Percentiles rank a stretch among this genome's conserved stretches.
Conservation (phyloP, 2,113 vertebrate genomes). For the Natator depressus region DNA sequence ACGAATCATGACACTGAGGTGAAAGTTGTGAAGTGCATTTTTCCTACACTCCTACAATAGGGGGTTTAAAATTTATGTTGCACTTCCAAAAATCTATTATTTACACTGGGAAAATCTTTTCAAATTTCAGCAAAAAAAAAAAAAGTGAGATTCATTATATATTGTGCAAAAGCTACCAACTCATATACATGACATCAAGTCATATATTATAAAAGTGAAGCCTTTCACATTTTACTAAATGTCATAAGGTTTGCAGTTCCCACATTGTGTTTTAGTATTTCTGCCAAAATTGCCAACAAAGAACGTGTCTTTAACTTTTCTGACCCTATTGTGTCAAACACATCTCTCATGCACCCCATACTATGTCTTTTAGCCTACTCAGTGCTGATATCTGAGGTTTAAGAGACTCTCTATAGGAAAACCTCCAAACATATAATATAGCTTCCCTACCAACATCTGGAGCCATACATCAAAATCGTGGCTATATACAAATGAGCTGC, state of each 20-base stretch:
- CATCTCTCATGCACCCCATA: slow-evolving; percentile 75
- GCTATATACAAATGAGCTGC: slow-evolving; percentile 28
- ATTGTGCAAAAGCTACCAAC: slow-evolving; percentile 79
- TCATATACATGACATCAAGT: slow-evolving; percentile 84
- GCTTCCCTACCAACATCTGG: slow-evolving; percentile 74
- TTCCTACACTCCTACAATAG: slow-evolving; percentile 7
- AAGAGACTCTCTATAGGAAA: slow-evolving; percentile 74
- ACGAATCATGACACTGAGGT: background rate
- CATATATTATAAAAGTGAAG: slow-evolving; percentile 79
- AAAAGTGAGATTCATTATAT: slow-evolving; percentile 76
- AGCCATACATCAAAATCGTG: slow-evolving; percentile 60
- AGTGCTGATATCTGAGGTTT: slow-evolving; percentile 75
- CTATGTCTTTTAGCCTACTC: slow-evolving; percentile 69
- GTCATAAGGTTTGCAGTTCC: slow-evolving; percentile 76
- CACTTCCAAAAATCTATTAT: slow-evolving; percentile 54
- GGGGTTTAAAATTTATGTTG: slow-evolving; percentile 50
- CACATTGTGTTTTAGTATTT: slow-evolving; percentile 75
- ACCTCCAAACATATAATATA: slow-evolving; percentile 57
- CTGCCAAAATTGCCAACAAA: slow-evolving; percentile 79
- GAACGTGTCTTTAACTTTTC: slow-evolving; percentile 80
- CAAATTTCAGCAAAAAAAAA: slow-evolving; percentile 57
- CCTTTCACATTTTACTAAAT: slow-evolving; percentile 75
- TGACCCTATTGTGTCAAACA: slow-evolving; percentile 83
- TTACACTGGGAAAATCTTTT: slow-evolving; percentile 73
- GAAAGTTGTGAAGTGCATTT: slow-evolving; percentile 1